Conservation (phyloP, 2,888 invertebrate species). For the Dermolepida albohirtum region DNA sequence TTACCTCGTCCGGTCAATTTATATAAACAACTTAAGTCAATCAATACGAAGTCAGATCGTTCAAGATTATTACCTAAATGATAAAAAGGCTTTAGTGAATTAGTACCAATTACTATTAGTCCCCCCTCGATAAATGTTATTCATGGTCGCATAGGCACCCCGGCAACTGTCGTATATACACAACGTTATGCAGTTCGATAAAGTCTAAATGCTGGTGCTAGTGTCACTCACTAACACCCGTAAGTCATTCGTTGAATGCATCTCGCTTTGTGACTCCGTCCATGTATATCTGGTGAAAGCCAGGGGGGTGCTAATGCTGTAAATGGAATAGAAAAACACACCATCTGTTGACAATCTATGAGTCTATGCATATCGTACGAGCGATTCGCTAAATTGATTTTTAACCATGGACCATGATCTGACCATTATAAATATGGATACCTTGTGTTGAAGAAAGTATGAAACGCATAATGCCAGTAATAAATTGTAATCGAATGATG, state of each 20-base stretch:
- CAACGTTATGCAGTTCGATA: neutral
- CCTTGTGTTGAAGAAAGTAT: too few relatives aligned
- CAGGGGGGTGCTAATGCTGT: constrained; percentile 64
- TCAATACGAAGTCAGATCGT: neutral
- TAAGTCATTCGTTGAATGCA: constrained; percentile 1
- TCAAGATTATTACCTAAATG: constrained; percentile 14
- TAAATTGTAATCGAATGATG: too few relatives aligned
- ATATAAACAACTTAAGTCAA: too few relatives aligned
- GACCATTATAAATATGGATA: too few relatives aligned
- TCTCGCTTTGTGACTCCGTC: neutral
- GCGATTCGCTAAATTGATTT: too few relatives aligned
- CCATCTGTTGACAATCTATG: constrained; percentile 67
- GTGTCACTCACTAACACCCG: constrained; percentile 9
- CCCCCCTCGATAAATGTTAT: constrained; percentile 54
- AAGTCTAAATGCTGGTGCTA: constrained; percentile 2
- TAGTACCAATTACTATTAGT: constrained; percentile 1
- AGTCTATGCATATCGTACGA: constrained; percentile 46
- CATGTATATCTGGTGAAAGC: constrained; percentile 43
- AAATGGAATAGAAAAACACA: constrained; percentile 67
- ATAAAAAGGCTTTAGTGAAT: constrained; percentile 19
- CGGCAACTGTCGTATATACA: constrained; percentile 47
- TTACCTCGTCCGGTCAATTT: too few relatives aligned
- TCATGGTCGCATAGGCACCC: constrained; percentile 41
- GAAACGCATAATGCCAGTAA: too few relatives aligned
- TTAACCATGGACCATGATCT: too few relatives aligned